Evolutionary conservation across 2,113 vertebrate genomes (phyloP), one percentile per base, ranked within the genome.

Genomic region (Leucosticte australis): DNA sequence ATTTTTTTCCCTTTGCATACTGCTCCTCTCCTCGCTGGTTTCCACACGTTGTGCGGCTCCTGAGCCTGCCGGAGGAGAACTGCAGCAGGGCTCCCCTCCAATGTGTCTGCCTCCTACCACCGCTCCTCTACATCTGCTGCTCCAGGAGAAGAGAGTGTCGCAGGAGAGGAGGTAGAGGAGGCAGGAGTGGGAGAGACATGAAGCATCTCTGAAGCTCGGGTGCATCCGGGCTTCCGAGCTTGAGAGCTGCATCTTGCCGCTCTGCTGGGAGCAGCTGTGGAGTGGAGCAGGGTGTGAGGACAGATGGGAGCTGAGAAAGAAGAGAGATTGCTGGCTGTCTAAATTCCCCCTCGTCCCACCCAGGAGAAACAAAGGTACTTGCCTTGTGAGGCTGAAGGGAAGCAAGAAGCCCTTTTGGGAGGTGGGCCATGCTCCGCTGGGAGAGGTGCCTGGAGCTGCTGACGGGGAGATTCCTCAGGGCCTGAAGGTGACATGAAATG

Each of bases 301-400:
- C 95, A 95, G 94, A 94, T 97, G 96, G 95, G 92, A 96, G 90
- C 90, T 96, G 92, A 93, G 95, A 94, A 92, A 42, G 94, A 96
- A 95, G 87, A 96, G 90, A 94, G 53, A 93, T 94, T 94, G 79
- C 93, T 96, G 95, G 76, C 94, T 92, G 96, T 86, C 83, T 90
- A 92, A 93, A 89, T 94, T 49, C 88, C 79, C 20, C 56, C 87
- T 95, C 64, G 20, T 94, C 90, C 96, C 68, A 64, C 73, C 62
- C 65, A 2, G 95, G 93, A 95, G 92, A 86, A 96, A 86, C 90
- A 93, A 94, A 95, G 94, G 94, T 95, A 92, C 85, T 93, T 81
- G 94, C 73, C 79, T 90, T 60, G 83, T 0, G 46, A 92, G 92
- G 87, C 88, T 88, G 55, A 75, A 75, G 53, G 71, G 93, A 60